These are phyloP conservation scores for Cosmorhoe ocellata DNA, from an alignment of 2,888 invertebrate species.

Conservation along the genomic window DNA sequence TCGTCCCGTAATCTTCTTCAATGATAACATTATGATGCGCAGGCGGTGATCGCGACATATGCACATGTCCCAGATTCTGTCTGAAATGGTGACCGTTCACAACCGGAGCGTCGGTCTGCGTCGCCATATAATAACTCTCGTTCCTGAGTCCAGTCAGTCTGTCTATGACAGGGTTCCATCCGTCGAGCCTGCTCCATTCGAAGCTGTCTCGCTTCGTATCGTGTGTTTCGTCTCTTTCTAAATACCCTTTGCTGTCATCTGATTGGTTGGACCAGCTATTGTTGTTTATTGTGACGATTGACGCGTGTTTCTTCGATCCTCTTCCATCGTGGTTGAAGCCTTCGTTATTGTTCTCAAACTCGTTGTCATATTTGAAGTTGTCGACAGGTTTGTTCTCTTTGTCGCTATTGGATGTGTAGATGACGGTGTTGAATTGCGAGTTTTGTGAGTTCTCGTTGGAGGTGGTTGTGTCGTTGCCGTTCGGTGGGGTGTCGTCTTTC, in stretches of 20 bases:
- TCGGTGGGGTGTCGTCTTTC: constrained; percentile 80
- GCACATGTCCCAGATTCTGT: constrained; percentile 66
- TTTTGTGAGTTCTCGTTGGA: constrained; percentile 66
- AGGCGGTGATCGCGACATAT: constrained; percentile 73
- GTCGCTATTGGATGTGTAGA: constrained; percentile 66
- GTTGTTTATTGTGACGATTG: constrained; percentile 76
- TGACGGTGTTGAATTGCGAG: constrained; percentile 68
- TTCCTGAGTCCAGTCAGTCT: constrained; percentile 92
- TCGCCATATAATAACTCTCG: constrained; percentile 96
- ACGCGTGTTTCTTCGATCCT: constrained; percentile 70
- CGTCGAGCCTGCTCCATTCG: constrained; percentile 83
- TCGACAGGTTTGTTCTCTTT: constrained; percentile 66
- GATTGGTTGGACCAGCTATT: constrained; percentile 80
- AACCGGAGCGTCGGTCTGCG: constrained; percentile 82
- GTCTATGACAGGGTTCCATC: constrained; percentile 95
- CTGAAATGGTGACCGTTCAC: constrained; percentile 75
- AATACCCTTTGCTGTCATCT: constrained; percentile 75
- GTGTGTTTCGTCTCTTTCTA: constrained; percentile 75
- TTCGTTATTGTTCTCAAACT: constrained; percentile 37
- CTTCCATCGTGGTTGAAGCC: constrained; percentile 53
- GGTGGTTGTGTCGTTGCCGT: constrained; percentile 73
- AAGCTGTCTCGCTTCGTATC: constrained; percentile 79
- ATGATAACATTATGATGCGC: constrained; percentile 84
- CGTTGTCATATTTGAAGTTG: constrained; percentile 46
- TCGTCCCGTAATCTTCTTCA: constrained; percentile 83